A percentile compares a stretch with the other conserved stretches of the same genome.
phyloP scores from a whole-genome alignment of 2,797 vertebrate genomes.

The Chiloscyllium punctatum region DNA sequence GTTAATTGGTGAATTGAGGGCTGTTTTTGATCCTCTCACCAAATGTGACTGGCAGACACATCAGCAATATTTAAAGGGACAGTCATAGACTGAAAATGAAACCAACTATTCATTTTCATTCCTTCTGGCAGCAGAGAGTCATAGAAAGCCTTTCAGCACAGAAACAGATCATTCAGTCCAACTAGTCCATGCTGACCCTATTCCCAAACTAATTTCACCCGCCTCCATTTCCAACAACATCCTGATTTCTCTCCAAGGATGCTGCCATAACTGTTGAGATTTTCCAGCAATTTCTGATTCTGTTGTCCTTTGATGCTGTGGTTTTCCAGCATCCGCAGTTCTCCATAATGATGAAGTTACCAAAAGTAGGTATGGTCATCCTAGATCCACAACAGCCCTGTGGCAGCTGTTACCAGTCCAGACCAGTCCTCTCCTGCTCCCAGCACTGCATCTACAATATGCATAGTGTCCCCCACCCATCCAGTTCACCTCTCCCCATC shows the following conservation, averaged over 20 bases:
- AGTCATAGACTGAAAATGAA: not conserved
- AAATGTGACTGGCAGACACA: not conserved
- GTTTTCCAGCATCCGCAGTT: too few species aligned
- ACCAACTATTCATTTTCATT: not conserved
- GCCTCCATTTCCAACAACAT: too few species aligned
- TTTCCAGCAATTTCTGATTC: too few species aligned
- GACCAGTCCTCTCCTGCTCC: not conserved
- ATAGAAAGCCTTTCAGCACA: too few species aligned
- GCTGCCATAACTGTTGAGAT: too few species aligned
- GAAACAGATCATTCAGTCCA: too few species aligned
- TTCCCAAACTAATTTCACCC: too few species aligned
- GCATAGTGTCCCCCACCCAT: not conserved
- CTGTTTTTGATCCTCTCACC: not conserved
- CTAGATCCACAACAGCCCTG: not conserved
- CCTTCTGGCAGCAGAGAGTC: too few species aligned
- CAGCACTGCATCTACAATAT: not conserved
- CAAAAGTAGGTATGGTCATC: not conserved
- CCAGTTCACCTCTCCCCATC: not conserved
- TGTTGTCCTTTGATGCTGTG: too few species aligned
- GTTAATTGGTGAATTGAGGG: not conserved
- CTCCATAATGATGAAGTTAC: not conserved
- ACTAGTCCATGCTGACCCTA: too few species aligned
- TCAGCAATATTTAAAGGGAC: not conserved
- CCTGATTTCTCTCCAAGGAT: too few species aligned
- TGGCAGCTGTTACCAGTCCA: not conserved